phyloP scores from a whole-genome alignment of 2,797 vertebrate species.

The Eupleurogrammus muticus region DNA sequence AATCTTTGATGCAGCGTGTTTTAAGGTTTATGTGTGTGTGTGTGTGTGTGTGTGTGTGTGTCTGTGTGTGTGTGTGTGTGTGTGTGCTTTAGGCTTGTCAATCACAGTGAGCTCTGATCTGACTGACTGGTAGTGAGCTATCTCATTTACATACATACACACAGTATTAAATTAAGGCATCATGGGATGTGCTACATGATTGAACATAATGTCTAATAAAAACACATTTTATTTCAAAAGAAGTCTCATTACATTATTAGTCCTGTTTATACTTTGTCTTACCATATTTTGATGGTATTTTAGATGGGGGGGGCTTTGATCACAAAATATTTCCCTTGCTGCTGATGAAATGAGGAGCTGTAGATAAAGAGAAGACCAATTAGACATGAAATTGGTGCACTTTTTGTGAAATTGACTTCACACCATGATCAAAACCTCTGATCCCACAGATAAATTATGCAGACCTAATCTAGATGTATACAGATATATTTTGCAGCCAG shows the following conservation, averaged over 20 bases:
- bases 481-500: neutral
- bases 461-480: neutral
- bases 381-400: neutral
- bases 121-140: conserved; percentile 52
- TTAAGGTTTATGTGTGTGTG: conserved; percentile 40
- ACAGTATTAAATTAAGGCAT: conserved; percentile 16
- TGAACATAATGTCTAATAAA: neutral
- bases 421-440: neutral
- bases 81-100: conserved; percentile 52
- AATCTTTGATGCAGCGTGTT: conserved; percentile 58
- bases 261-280: neutral
- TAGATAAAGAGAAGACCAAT: neutral
- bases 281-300: neutral
- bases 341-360: neutral
- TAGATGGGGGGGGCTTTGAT: neutral
- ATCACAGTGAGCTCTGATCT: conserved; percentile 59
- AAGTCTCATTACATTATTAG: neutral
- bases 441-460: neutral
- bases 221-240: neutral
- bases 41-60: conserved; percentile 24
- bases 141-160: conserved; percentile 36
- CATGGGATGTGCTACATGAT: neutral
- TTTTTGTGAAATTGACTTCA: neutral
- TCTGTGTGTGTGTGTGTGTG: conserved; percentile 23
- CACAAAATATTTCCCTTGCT: neutral